These are phyloP conservation scores for Stegostoma tigrinum DNA, from an alignment of 2,113 vertebrate species.

Conservation along the genomic window DNA sequence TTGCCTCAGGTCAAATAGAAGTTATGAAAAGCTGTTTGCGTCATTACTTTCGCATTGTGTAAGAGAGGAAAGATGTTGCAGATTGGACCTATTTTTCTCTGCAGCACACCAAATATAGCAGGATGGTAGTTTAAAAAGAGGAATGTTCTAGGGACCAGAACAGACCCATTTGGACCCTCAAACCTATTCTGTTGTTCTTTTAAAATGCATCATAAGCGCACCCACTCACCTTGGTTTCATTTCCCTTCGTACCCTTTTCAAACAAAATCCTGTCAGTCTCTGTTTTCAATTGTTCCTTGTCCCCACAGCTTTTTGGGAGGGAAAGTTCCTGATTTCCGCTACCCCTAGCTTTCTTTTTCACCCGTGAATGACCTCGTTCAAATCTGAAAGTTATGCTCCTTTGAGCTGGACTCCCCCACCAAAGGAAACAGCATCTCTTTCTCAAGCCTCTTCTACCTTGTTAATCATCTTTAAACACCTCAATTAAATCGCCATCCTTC, in stretches of 20 bases:
- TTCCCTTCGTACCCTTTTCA: background rate
- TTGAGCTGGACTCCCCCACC: background rate
- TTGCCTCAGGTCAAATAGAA: constrained; percentile 20
- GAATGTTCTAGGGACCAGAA: background rate
- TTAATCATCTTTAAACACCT: background rate
- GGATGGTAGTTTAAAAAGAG: background rate
- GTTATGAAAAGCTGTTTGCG: background rate
- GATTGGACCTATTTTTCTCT: background rate
- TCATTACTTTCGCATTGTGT: background rate
- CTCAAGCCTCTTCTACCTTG: background rate
- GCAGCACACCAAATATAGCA: background rate
- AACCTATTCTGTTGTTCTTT: background rate
- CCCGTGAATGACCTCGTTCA: background rate
- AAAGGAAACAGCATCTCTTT: background rate
- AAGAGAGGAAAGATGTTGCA: background rate
- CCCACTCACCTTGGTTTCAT: background rate
- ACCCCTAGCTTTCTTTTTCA: background rate
- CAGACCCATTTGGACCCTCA: background rate
- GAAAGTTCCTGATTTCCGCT: background rate
- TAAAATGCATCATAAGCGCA: background rate
- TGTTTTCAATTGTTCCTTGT: background rate
- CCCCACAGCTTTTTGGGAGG: background rate
- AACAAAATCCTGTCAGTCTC: background rate
- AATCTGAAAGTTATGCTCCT: background rate
- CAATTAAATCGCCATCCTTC: background rate